phyloP scores from a whole-genome alignment of 2,113 vertebrate species.

The Paramormyrops kingsleyae region DNA sequence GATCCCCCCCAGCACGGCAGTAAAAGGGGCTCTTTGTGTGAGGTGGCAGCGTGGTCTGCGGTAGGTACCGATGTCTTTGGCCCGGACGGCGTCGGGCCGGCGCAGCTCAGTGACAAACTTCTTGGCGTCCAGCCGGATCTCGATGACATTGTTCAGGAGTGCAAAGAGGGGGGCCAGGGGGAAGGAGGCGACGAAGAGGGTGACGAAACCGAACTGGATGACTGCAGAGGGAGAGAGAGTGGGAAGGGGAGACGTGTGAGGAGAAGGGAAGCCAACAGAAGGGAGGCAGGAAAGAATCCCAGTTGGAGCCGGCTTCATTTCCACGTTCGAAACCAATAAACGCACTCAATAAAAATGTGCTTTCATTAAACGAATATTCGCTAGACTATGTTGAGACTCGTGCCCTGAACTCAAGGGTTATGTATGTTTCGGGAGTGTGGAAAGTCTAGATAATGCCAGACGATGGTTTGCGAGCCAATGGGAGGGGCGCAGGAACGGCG shows the following conservation, averaged over 20 bases:
- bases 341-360: background rate
- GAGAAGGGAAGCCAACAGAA: background rate
- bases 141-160: slow-evolving; percentile 95
- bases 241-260: slow-evolving; percentile 11
- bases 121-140: slow-evolving; percentile 91
- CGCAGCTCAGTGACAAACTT: slow-evolving; percentile 95
- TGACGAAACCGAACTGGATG: slow-evolving; percentile 97
- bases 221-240: slow-evolving; percentile 60
- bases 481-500: background rate
- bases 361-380: background rate
- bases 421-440: background rate
- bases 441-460: background rate
- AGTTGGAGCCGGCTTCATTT: background rate
- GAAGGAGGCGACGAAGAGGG: slow-evolving; percentile 95
- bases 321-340: background rate
- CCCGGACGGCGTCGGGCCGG: slow-evolving; percentile 78
- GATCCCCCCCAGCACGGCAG: background rate
- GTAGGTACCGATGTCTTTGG: slow-evolving; percentile 88
- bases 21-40: background rate
- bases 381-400: background rate
- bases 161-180: slow-evolving; percentile 94
- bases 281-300: background rate
- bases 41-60: background rate
- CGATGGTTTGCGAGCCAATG: background rate
- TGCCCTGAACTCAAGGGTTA: background rate